Percentiles rank a stretch among this genome's conserved stretches.
These are phyloP conservation scores for Sinelater perroti DNA, from an alignment of 2,888 invertebrate genomes.

Conservation along the genomic window DNA sequence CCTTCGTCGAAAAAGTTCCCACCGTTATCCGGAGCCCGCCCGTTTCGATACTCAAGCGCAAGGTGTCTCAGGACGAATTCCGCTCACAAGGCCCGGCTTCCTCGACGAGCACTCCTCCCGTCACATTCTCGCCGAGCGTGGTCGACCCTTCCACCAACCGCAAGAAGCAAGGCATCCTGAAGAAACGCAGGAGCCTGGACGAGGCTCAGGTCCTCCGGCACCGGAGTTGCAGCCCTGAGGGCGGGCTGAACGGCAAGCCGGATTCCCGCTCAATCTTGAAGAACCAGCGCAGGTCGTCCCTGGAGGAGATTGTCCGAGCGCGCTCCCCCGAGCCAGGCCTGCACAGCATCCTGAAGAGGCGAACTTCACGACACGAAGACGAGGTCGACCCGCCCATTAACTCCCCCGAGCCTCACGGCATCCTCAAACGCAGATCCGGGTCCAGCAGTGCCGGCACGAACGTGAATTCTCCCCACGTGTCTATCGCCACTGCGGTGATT, in stretches of 20 bases:
- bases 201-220: slow-evolving; percentile 77
- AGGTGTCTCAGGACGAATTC: slow-evolving; percentile 62
- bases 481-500: slow-evolving; percentile 73
- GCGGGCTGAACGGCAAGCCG: slow-evolving; percentile 65
- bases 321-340: slow-evolving; percentile 72
- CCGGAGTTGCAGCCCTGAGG: slow-evolving; percentile 76
- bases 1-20: slow-evolving; percentile 36
- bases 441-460: slow-evolving; percentile 67
- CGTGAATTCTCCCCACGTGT: slow-evolving; percentile 72
- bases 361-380: slow-evolving; percentile 71
- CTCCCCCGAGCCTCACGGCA: slow-evolving; percentile 72
- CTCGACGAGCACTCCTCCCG: slow-evolving; percentile 69
- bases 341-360: slow-evolving; percentile 75
- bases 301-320: slow-evolving; percentile 74
- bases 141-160: slow-evolving; percentile 71
- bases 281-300: slow-evolving; percentile 72
- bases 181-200: slow-evolving; percentile 84
- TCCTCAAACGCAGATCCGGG: slow-evolving; percentile 80
- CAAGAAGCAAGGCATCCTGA: slow-evolving; percentile 80
- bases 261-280: slow-evolving; percentile 75
- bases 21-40: slow-evolving; percentile 51
- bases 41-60: slow-evolving; percentile 68
- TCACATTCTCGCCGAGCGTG: slow-evolving; percentile 82
- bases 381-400: slow-evolving; percentile 68
- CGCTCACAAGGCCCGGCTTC: slow-evolving; percentile 52